These are phyloP conservation scores for Tokudaia muenninki DNA, from an alignment of 2,797 vertebrate genomes.

Conservation along the genomic window DNA sequence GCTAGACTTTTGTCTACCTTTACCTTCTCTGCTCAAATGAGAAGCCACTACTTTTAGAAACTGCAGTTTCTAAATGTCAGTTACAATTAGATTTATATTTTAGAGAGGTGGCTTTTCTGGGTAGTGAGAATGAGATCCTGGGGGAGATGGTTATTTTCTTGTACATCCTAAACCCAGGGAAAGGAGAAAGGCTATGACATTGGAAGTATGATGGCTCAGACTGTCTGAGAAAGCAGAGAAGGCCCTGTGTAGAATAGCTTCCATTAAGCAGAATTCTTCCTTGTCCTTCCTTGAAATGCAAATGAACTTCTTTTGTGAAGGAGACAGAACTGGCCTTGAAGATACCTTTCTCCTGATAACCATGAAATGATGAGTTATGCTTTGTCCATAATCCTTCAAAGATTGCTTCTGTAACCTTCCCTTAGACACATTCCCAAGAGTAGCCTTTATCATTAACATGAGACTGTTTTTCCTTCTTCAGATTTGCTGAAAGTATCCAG, in stretches of 20 bases:
- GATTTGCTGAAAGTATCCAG: constrained; percentile 76
- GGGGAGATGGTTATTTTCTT: constrained; percentile 11
- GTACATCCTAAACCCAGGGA: background rate
- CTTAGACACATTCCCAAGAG: constrained; percentile 72
- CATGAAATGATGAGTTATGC: constrained; percentile 70
- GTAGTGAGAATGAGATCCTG: background rate
- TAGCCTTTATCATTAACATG: constrained; percentile 73
- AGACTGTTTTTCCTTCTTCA: constrained; percentile 71
- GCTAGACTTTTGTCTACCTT: background rate
- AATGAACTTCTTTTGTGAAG: constrained; percentile 69
- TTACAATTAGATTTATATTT: constrained; percentile 27
- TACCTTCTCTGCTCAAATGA: background rate
- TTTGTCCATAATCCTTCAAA: constrained; percentile 70
- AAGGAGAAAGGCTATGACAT: constrained; percentile 40
- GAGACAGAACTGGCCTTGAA: constrained; percentile 67
- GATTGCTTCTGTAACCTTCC: constrained; percentile 75
- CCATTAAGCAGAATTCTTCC: constrained; percentile 25
- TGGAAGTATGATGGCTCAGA: constrained; percentile 29
- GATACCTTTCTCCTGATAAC: constrained; percentile 71
- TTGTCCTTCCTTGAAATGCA: constrained; percentile 67
- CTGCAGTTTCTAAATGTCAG: background rate
- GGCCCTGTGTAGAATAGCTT: constrained; percentile 39
- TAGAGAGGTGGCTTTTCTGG: constrained; percentile 23
- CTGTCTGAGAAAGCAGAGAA: constrained; percentile 26
- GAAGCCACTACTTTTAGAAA: background rate